phyloP scores from a whole-genome alignment of 2,888 invertebrate species.

The Allophyes oxyacanthae region DNA sequence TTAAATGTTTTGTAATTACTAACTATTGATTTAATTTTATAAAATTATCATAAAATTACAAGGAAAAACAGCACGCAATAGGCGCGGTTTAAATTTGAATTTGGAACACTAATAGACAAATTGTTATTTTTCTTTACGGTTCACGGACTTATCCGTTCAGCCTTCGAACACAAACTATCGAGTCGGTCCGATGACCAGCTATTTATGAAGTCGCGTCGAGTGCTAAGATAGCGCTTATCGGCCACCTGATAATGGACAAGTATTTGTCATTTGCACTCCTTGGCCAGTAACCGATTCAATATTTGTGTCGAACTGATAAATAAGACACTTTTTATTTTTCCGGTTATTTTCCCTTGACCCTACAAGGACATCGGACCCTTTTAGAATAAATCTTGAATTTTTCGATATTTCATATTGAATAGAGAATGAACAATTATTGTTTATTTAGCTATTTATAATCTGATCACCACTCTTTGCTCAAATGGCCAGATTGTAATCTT shows the following conservation, averaged over 20 bases:
- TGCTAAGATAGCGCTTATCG: constrained; percentile 79
- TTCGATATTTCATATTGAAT: not conserved
- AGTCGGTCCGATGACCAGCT: constrained; percentile 64
- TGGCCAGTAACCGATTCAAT: constrained; percentile 61
- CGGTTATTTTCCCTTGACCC: constrained; percentile 56
- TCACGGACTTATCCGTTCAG: constrained; percentile 36
- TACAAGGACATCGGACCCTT: constrained; percentile 26
- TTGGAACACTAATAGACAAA: constrained; percentile 31
- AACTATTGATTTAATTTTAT: not conserved
- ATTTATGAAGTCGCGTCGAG: constrained; percentile 75
- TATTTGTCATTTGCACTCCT: constrained; percentile 80
- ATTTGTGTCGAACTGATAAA: constrained; percentile 58
- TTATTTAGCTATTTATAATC: no score
- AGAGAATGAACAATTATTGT: no score
- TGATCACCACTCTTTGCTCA: no score
- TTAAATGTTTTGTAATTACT: constrained; percentile 12
- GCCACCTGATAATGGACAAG: constrained; percentile 76
- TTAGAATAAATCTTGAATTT: not conserved
- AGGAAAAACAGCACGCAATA: no score
- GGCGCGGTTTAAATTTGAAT: constrained; percentile 42
- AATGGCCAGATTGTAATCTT: no score
- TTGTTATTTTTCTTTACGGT: constrained; percentile 23
- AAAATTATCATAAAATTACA: no score
- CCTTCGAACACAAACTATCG: constrained; percentile 66
- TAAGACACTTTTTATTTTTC: constrained; percentile 43